Conservation (phyloP, 2,797 vertebrate genomes). For the Poecilia wingei region DNA sequence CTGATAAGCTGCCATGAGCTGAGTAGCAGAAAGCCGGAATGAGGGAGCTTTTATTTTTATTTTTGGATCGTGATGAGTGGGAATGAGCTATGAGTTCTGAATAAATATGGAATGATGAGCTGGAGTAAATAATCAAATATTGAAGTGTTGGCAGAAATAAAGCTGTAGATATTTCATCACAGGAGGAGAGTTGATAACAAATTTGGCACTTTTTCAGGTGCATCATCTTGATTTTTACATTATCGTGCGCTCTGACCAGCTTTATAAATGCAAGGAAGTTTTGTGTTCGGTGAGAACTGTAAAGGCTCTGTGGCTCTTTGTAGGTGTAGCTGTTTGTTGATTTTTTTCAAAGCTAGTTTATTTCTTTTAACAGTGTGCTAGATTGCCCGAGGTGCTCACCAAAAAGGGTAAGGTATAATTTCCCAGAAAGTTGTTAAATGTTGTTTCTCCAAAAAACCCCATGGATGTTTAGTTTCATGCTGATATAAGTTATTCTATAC, state of each 20-base stretch:
- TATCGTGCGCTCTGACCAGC: background rate
- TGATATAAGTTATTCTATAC: background rate
- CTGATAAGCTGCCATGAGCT: background rate
- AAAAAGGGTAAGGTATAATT: slow-evolving; percentile 26
- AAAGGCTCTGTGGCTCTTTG: background rate
- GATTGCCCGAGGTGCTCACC: slow-evolving; percentile 25
- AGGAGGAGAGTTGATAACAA: slow-evolving; percentile 40
- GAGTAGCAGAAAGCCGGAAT: slow-evolving; percentile 24
- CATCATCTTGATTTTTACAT: slow-evolving; percentile 45
- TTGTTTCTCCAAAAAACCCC: background rate
- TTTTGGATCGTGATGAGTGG: slow-evolving; percentile 36
- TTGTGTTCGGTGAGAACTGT: background rate
- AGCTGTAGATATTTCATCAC: slow-evolving; percentile 46
- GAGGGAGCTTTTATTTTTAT: slow-evolving; percentile 15
- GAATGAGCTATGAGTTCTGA: slow-evolving; percentile 31
- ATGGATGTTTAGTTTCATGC: slow-evolving; percentile 5
- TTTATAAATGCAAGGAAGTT: background rate
- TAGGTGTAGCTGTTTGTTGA: slow-evolving; percentile 25
- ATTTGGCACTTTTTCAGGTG: slow-evolving; percentile 49
- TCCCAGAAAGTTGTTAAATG: slow-evolving; percentile 6
- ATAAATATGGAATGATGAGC: slow-evolving; percentile 25
- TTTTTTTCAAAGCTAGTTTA: slow-evolving; percentile 31
- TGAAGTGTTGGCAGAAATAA: slow-evolving; percentile 49
- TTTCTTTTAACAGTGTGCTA: slow-evolving; percentile 67
- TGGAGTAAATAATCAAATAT: slow-evolving; percentile 45